Percentiles rank a stretch among this genome's conserved stretches.
These are phyloP conservation scores for Apodemia duryi DNA, from an alignment of 2,888 invertebrate species.

Conservation along the genomic window DNA sequence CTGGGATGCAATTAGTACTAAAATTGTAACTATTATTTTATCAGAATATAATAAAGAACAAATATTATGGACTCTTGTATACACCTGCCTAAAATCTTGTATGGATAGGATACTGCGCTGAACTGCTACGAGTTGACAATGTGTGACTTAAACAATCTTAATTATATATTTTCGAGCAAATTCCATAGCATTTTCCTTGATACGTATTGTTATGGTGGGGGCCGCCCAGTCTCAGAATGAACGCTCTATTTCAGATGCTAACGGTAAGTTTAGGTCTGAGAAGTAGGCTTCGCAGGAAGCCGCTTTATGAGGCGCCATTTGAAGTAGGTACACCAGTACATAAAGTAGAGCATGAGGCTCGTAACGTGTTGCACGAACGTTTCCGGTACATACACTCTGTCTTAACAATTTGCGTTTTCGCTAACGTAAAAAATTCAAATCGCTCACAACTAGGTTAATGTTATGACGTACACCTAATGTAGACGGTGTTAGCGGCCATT, in stretches of 20 bases:
- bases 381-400: slow-evolving; percentile 39
- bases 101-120: slow-evolving; percentile 58
- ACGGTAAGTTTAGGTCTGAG: slow-evolving; percentile 75
- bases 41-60: slow-evolving; percentile 30
- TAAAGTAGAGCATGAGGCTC: slow-evolving; percentile 38
- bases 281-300: slow-evolving; percentile 43
- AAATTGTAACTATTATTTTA: slow-evolving; percentile 35
- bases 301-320: slow-evolving; percentile 22
- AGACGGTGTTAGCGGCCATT: slow-evolving; percentile 59
- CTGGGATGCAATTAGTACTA: slow-evolving; percentile 44
- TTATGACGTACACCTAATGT: slow-evolving; percentile 47
- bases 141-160: slow-evolving; percentile 41
- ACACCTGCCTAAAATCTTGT: slow-evolving; percentile 52
- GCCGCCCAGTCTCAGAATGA: slow-evolving; percentile 63
- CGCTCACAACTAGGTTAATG: slow-evolving; percentile 32
- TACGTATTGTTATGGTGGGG: slow-evolving; percentile 56
- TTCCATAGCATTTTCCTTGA: slow-evolving; percentile 64
- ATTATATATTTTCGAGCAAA: slow-evolving; percentile 55
- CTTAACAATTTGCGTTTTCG: slow-evolving; percentile 26
- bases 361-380: slow-evolving; percentile 37
- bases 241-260: slow-evolving; percentile 78
- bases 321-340: slow-evolving; percentile 36
- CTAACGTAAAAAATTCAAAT: slow-evolving; percentile 27
- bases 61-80: slow-evolving; percentile 28
- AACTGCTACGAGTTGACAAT: slow-evolving; percentile 35